phyloP scores from a whole-genome alignment of 2,113 vertebrate species.

The Ceyx margarethae region DNA sequence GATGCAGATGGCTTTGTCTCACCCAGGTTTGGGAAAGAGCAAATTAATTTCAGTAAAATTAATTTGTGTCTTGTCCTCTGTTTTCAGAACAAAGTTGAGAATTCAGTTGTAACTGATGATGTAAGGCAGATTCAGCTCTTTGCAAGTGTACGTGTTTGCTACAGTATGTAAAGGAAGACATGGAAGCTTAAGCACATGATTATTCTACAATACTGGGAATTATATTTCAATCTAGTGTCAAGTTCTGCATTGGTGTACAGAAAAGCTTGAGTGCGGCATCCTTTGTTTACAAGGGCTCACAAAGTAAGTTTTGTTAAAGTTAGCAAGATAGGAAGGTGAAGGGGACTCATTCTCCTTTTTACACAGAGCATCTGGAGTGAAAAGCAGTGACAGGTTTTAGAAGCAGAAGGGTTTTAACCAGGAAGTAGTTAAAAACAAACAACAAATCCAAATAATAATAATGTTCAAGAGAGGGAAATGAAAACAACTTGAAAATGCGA shows the following conservation, averaged over 20 bases:
- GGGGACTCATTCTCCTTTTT: background rate
- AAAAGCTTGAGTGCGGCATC: background rate
- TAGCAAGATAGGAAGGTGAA: background rate
- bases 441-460: background rate
- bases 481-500: background rate
- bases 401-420: background rate
- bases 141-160: background rate
- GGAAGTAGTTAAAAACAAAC: background rate
- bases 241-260: background rate
- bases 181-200: background rate
- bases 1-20: slow-evolving; percentile 18
- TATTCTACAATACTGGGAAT: background rate
- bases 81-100: background rate
- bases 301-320: background rate
- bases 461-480: background rate
- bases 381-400: background rate
- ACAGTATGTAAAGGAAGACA: background rate
- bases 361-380: background rate
- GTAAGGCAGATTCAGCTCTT: background rate
- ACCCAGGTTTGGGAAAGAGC: background rate
- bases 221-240: background rate
- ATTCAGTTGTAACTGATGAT: background rate
- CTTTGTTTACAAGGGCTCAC: background rate
- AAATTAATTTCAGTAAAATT: slow-evolving; percentile 4
- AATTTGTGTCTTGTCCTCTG: background rate